phyloP scores from a whole-genome alignment of 2,888 invertebrate genomes.

The Pollenia amentaria region DNA sequence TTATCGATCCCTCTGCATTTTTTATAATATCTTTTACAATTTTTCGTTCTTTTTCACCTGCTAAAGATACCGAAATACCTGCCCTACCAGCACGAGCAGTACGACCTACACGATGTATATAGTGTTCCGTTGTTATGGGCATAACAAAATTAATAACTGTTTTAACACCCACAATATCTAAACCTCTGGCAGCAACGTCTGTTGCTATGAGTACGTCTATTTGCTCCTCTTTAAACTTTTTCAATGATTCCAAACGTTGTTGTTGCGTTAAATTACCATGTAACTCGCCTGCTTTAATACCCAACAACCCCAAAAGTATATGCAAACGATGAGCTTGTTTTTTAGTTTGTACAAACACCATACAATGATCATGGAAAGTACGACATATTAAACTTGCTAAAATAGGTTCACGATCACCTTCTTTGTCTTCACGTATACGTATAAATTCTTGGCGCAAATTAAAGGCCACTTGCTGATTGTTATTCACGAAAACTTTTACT shows the following conservation, averaged over 20 bases:
- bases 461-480: constrained; percentile 97
- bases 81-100: constrained; percentile 97
- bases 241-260: constrained; percentile 94
- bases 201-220: constrained; percentile 96
- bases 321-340: constrained; percentile 97
- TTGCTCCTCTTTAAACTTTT: constrained; percentile 93
- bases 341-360: constrained; percentile 98
- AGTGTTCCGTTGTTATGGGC: constrained; percentile 97
- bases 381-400: constrained; percentile 92
- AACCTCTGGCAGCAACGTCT: constrained; percentile 95
- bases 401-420: constrained; percentile 96
- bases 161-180: constrained; percentile 98
- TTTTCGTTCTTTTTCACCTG: constrained; percentile 96
- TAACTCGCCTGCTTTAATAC: constrained; percentile 93
- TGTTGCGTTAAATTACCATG: constrained; percentile 99
- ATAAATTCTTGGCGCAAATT: constrained; percentile 98
- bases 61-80: constrained; percentile 97
- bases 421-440: constrained; percentile 94
- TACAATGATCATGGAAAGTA: constrained; percentile 95
- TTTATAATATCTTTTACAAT: constrained; percentile 96
- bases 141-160: constrained; percentile 98
- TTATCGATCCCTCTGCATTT: constrained; percentile 93
- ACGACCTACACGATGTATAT: constrained; percentile 97
- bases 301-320: constrained; percentile 94
- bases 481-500: constrained; percentile 97